Conservation (phyloP, 2,888 invertebrate species). For the Cataglyphis livida region DNA sequence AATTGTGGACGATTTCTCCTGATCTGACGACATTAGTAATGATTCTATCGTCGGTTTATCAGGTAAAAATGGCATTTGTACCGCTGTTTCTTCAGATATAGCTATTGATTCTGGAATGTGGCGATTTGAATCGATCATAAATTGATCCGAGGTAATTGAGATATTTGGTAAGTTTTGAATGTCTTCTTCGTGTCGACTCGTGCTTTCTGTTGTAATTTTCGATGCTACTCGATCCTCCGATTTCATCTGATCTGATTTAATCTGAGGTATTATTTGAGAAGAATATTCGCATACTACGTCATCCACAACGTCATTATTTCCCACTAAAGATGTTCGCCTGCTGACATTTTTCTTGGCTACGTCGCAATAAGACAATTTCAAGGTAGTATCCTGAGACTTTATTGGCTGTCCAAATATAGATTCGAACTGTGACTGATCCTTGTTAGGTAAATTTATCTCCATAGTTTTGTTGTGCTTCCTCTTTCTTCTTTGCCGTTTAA, state of each 20-base stretch:
- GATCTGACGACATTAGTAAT: neutral
- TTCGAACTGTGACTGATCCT: constrained; percentile 68
- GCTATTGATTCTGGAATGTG: constrained; percentile 30
- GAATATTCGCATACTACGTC: neutral
- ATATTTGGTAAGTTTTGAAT: neutral
- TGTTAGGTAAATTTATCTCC: constrained; percentile 63
- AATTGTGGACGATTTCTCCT: neutral
- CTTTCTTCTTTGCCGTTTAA: constrained; percentile 70
- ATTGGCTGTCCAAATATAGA: constrained; percentile 71
- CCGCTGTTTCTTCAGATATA: constrained; percentile 24
- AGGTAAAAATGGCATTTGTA: constrained; percentile 12
- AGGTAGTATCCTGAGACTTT: constrained; percentile 63
- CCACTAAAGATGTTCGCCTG: constrained; percentile 41
- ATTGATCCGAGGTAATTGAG: constrained; percentile 32
- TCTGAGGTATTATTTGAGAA: neutral
- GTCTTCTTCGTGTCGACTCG: neutral
- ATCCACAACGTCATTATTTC: constrained; percentile 6
- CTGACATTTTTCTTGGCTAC: constrained; percentile 72
- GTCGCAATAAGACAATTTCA: constrained; percentile 78
- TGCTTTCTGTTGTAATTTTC: constrained; percentile 13
- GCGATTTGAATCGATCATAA: neutral
- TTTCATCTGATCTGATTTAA: neutral
- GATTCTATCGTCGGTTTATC: constrained; percentile 33
- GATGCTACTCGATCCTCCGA: neutral
- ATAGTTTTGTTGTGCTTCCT: constrained; percentile 72